Evolutionary conservation across 2,888 invertebrate species (phyloP), one percentile per base, ranked within the genome.

Genomic region (Megastigmus dorsalis): DNA sequence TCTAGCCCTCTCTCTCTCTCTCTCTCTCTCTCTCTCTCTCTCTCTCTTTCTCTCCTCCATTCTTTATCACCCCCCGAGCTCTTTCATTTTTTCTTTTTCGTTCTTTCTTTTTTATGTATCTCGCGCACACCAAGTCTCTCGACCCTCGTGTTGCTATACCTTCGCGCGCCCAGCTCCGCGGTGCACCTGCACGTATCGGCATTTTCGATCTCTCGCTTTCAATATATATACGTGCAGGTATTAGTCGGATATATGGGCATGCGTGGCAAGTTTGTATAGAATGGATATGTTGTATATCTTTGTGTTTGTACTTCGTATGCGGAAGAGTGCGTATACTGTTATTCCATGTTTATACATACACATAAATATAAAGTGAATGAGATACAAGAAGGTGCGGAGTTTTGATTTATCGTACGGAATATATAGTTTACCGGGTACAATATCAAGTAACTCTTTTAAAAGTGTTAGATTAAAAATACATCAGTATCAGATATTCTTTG

Each of bases 101-200:
- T n/a, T 9, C 30, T 30, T 7, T 60, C 4, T 41, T 45, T 45
- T 10, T 45, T 79, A 79, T 59, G 76, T 62, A 54, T 36, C 33
- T 54, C 28, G 15, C 18, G 13, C 26, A 26, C 26, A 26, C 26
- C 50, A 50, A 20, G 13, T 48, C 20, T 20, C 18, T n/a, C n/a
- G n/a, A n/a, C n/a, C n/a, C n/a, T n/a, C n/a, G n/a, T n/a, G n/a
- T n/a, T n/a, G n/a, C n/a, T n/a, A n/a, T n/a, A n/a, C n/a, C 3
- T 18, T 9, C 18, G 6, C 9, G 20, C 33, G 3, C 9, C 26
- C 6, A 9, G 41, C 13, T 18, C 0, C 55, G 26, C 50, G 10
- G 10, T 23, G 4, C 13, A 57, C 10, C 36, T 13, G 20, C 36
- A 3, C 30, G 15, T 26, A 26, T 59, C 26, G 9, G 18, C 15